These are phyloP conservation scores for Apeltes quadracus DNA, from an alignment of 2,113 vertebrate genomes.

Conservation along the genomic window DNA sequence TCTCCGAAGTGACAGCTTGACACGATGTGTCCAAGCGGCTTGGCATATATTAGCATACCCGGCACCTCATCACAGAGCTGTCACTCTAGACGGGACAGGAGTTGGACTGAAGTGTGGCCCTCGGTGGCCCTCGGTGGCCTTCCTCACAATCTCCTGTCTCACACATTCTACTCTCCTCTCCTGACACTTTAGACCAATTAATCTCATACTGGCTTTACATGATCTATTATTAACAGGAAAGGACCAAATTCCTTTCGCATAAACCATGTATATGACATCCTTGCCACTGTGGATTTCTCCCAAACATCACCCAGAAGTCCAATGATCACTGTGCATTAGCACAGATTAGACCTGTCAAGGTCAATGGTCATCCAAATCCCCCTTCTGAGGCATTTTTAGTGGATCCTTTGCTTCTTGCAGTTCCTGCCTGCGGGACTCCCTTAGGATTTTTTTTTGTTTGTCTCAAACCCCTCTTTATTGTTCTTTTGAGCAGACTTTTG, in stretches of 20 bases:
- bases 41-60: constrained; percentile 65
- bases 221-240: constrained; percentile 50
- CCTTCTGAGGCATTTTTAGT: neutral
- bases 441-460: constrained; percentile 21
- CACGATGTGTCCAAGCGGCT: constrained; percentile 59
- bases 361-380: constrained; percentile 48
- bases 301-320: constrained; percentile 44
- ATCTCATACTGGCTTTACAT: constrained; percentile 30
- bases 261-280: constrained; percentile 34
- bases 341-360: constrained; percentile 58
- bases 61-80: constrained; percentile 55
- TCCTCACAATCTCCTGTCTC: neutral
- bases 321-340: constrained; percentile 56
- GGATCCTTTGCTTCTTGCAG: constrained; percentile 4
- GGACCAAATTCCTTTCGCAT: constrained; percentile 21
- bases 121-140: no score
- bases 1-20: constrained; percentile 58
- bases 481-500: neutral
- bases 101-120: constrained; percentile 19
- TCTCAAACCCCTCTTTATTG: neutral
- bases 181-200: constrained; percentile 31
- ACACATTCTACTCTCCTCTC: neutral
- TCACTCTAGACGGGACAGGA: constrained; percentile 47
- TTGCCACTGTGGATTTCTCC: constrained; percentile 33
- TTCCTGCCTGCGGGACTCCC: constrained; percentile 2